Evolutionary conservation across 2,888 invertebrate genomes (phyloP).

Genomic region (Agrypnus murinus): DNA sequence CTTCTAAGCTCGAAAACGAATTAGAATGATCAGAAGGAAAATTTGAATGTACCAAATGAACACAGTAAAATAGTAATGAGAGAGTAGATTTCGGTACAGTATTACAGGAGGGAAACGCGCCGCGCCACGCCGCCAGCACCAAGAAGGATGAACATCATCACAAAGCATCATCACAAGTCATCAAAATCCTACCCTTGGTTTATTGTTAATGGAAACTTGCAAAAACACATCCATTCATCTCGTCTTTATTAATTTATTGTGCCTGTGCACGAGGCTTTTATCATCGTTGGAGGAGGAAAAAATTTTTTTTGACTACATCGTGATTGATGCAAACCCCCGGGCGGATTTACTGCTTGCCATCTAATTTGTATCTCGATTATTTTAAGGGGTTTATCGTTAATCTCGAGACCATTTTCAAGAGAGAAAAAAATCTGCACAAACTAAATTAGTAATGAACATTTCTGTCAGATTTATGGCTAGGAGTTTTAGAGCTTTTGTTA

Average conservation of each 20-base stretch:
- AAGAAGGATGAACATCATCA: not conserved
- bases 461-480: conserved; percentile 18
- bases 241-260: conserved; percentile 40
- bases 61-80: too few relatives aligned
- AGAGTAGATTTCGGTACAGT: too few relatives aligned
- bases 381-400: not conserved
- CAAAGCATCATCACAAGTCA: conserved; percentile 3
- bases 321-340: conserved; percentile 20
- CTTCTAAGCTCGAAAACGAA: not conserved
- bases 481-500: conserved; percentile 1
- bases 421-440: not conserved
- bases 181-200: not conserved
- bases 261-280: conserved; percentile 23
- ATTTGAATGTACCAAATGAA: too few relatives aligned
- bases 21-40: not conserved
- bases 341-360: not conserved
- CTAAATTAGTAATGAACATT: conserved; percentile 11
- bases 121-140: too few relatives aligned
- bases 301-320: not conserved
- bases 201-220: conserved; percentile 37
- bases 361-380: conserved; percentile 19
- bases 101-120: too few relatives aligned
- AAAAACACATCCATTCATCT: conserved; percentile 39
- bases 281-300: conserved; percentile 14
- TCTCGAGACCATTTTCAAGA: conserved; percentile 3